These are phyloP conservation scores for Standfussiana lucernea DNA, from an alignment of 2,888 invertebrate genomes.

Conservation along the genomic window DNA sequence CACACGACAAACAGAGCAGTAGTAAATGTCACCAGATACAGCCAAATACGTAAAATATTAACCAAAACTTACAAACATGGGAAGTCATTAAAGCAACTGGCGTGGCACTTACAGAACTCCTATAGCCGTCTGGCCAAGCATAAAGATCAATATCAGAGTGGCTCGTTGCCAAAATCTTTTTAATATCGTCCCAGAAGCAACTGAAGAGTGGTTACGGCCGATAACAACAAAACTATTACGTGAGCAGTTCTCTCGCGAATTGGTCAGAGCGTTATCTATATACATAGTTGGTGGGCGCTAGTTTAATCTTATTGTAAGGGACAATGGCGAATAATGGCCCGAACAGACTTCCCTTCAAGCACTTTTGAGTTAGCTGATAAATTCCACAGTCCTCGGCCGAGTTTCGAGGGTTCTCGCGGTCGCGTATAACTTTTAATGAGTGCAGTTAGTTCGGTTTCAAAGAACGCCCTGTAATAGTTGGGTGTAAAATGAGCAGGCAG, in stretches of 20 bases:
- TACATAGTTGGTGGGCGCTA: constrained; percentile 78
- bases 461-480: constrained; percentile 77
- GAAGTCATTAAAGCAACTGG: constrained; percentile 89
- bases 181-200: constrained; percentile 88
- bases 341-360: constrained; percentile 81
- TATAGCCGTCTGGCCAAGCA: constrained; percentile 89
- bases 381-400: constrained; percentile 79
- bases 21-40: constrained; percentile 79
- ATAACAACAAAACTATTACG: constrained; percentile 90
- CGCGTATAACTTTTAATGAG: constrained; percentile 87
- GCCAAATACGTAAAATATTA: constrained; percentile 84
- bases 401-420: constrained; percentile 83
- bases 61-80: constrained; percentile 87
- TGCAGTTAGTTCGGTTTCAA: constrained; percentile 82
- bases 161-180: constrained; percentile 90
- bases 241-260: constrained; percentile 84
- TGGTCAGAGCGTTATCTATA: constrained; percentile 81
- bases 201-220: constrained; percentile 87
- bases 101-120: constrained; percentile 86
- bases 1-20: constrained; percentile 76
- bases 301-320: constrained; percentile 88
- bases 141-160: constrained; percentile 90
- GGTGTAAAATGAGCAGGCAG: constrained; percentile 76
- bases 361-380: constrained; percentile 86
- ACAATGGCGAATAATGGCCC: constrained; percentile 85